Base-by-base conservation (phyloP, 2,888 invertebrate genomes). In the Agrotis segetum region DNA sequence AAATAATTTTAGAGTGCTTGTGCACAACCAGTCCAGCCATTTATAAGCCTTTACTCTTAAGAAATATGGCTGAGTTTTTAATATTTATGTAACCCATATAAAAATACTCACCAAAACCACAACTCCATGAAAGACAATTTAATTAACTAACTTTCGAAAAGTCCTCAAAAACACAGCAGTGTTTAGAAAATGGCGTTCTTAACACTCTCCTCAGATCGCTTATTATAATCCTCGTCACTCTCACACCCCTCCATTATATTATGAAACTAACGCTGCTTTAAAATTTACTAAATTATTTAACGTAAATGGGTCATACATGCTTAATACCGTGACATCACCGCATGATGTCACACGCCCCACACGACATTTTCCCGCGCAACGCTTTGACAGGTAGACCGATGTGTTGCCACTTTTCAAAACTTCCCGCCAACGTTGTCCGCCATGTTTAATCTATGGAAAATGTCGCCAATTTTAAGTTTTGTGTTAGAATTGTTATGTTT, bases 381-480 rank as follows among this genome's bases (percentile, higher is more conserved):
- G 77, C 74, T 84, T 78, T 87, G 88, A 87, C 89, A 88, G 84
- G 53, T 40, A 6, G 79, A 89, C 86, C 81, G 85, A 89, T 87
- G 87, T 84, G 76, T 79, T 75, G 82, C 87, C 82, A 88, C 85
- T 85, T 87, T 78, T 88, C 87, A 88, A 78, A 81, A 84, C 70
- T 81, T 72, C 64, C 75, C 63, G 60, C 68, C 63, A 70, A 70
- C 74, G 59, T 72, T 71, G 55, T 63, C 71, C 71, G 76, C 75
- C 81, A 80, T 83, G 77, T 80, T 81, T 80, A 79, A 79, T 74
- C 74, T 67, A 68, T 56, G 55, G 63, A 73, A 84, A 78, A 66
- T 64, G 53, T 79, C 56, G 3, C n/a, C 44, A 50, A 29, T 53
- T 65, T 74, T 44, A 56, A 65, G 59, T 59, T 70, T 73, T 50